Base-by-base conservation (phyloP, 92 coral and sea anemone species). In the Palythoa caribaeorum region DNA sequence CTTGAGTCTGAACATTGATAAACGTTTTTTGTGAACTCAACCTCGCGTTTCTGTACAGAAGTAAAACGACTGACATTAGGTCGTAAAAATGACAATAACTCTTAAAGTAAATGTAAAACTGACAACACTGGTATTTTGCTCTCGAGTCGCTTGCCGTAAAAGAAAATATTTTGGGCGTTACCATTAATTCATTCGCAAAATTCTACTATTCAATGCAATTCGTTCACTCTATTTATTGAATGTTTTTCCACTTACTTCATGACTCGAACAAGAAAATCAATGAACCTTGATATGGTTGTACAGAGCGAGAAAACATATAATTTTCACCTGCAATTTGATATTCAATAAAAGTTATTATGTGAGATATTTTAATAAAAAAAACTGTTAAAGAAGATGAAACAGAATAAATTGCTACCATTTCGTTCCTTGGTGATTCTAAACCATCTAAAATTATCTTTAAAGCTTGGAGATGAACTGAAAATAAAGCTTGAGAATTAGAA, bases 391-490 rank as follows among this genome's bases (percentile, higher is more conserved):
- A 65, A 12, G 5, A 14, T 54, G 14, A 78, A 78, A 48, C 14
- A 35, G 59, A 80, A 66, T 38, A 7, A 40, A 81, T 66, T 81
- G 38, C 44, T 39, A 21, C 44, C 8, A 65, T 40, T 14, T 80
- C 35, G 50, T 52, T 87, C 77, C 84, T 85, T 78, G 92, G 92
- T 84, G 90, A 89, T 92, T 84, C 84, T 28, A 40, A 20, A 54
- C 83, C 71, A 57, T 44, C 86, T 92, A 47, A 92, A 92, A 84
- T 92, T 79, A 89, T 92, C 85, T 84, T 79, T 63, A 72, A 40
- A 88, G 74, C 78, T 71, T 57, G 69, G 75, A 39, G 21, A 71
- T 20, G 4, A 28, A 28, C 28, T 28, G 28, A 63, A 90, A 83
- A 69, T 57, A 57, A 90, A 79, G 65, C 35, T 2, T 47, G 44